Base-by-base conservation (phyloP, 92 coral and sea anemone species). In the Diadumene lineata region DNA sequence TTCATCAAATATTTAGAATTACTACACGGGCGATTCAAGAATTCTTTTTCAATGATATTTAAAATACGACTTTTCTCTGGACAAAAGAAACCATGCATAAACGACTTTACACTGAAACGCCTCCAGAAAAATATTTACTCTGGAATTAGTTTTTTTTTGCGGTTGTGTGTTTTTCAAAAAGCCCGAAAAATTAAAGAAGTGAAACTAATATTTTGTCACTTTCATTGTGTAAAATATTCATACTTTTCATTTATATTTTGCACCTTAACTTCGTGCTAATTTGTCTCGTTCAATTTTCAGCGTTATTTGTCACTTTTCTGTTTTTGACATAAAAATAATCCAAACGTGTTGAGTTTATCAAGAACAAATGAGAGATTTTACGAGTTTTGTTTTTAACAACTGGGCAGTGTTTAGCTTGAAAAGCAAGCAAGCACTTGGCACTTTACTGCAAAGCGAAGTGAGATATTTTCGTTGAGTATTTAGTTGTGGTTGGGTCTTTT, bases 1-100 rank as follows among this genome's bases (percentile, higher is more conserved):
- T 70, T 56, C 77, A 72, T 72, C 44, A 72, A 72, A 72, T 56
- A 72, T 72, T 72, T 23, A 72, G 66, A 21, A n/a, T 23, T 31
- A 46, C 33, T 56, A 56, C 53, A 17, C 21, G 34, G 66, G 66
- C 55, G 66, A 60, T 72, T 43, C 15, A 46, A n/a, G n/a, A 56
- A 31, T 56, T 72, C 66, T 34, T 61, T 29, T 48, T 34, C 22
- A 1, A 72, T 31, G 28, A 72, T 61, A 46, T 72, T 72, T 34
- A 33, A 16, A 56, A 0, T n/a, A 55, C 28, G 38, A 28, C 17
- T 30, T 70, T 11, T 53, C 58, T 21, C 2, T 53, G n/a, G 58
- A 53, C 58, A 53, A 53, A 53, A 53, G 48, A 38, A 4, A 53
- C 19, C 58, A 53, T 13, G 18, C 13, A 9, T 53, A 23, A 3